phyloP scores from a whole-genome alignment of 2,797 vertebrate genomes.

The Pipistrellus pygmaeus region DNA sequence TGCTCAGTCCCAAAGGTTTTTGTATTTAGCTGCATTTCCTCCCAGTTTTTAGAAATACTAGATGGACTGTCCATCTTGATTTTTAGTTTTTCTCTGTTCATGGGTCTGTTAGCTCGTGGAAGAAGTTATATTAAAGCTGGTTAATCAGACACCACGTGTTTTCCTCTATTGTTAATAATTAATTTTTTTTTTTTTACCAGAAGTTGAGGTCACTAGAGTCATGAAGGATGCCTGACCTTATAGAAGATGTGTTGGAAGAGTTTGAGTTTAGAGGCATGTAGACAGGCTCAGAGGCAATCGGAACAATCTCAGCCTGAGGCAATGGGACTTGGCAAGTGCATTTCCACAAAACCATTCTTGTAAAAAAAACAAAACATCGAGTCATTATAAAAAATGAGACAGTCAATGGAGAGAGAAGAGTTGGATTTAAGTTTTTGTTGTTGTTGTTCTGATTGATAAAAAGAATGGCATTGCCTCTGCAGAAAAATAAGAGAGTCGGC shows the following conservation, averaged over 20 bases:
- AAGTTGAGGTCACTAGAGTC: background rate
- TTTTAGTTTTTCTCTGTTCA: background rate
- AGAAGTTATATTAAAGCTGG: background rate
- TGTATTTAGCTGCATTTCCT: conserved; percentile 35
- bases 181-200: conserved; percentile 26
- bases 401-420: background rate
- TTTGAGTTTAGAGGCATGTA: background rate
- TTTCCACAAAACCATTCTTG: background rate
- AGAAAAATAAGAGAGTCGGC: background rate
- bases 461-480: conserved; percentile 1
- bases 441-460: conserved; percentile 3
- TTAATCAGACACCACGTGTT: conserved; percentile 30
- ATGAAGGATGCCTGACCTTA: background rate
- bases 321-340: background rate
- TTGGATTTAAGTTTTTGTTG: background rate
- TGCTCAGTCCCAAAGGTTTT: conserved; percentile 7
- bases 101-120: conserved; percentile 20
- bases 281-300: background rate
- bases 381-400: background rate
- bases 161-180: conserved; percentile 17
- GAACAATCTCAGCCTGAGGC: background rate
- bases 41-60: conserved; percentile 21
- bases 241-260: conserved; percentile 17
- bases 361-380: background rate
- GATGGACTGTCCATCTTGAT: background rate